Evolutionary conservation across 2,797 vertebrate genomes (phyloP), one percentile per base, ranked within the genome.

Genomic region (Ctenochaetus hawaiiensis): DNA sequence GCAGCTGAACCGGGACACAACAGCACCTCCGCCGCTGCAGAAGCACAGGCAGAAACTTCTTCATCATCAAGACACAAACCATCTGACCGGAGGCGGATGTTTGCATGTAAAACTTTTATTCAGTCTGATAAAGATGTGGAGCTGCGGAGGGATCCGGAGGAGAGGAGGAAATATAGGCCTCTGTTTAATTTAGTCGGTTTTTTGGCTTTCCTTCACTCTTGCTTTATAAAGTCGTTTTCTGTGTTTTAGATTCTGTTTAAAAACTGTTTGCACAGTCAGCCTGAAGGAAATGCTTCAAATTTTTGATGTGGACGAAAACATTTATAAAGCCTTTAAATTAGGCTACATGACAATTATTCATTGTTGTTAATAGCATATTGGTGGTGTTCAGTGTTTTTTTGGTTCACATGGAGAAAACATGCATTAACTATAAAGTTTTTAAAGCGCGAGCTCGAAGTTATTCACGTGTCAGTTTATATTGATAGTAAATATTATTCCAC

Each of bases 391-490:
- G 8, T 14, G 4, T 23, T 8, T 16, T 8, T 16, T 8, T 1
- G 30, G 39, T 30, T 4, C 26, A 30, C 4, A 7, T 17, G 22
- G 0, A 18, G 39, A 9, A 57, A 78, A 72, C 41, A 58, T 45
- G 48, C 45, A 54, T 54, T 34, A 73, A 73, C 58, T 4, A 48
- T 59, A 51, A 84, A 1, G 22, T 49, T 30, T 30, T 30, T 4
- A 30, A 4, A 30, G 26, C 26, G 26, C 26, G 26, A 30, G 26
- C 26, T 30, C 26, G 3, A 81, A 70, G 5, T 65, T 1, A 66
- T 71, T 43, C 39, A 74, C n/a, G 5, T 41, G 26, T 23, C 23
- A 1, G 22, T 44, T 3, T 49, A 14, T 41, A 2, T 53, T 41
- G 30, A 7, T 47, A n/a, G 41, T 16, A 52, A 47, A 51, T 49